These are phyloP conservation scores for Aix galericulata DNA, from an alignment of 2,113 vertebrate species.

Conservation along the genomic window DNA sequence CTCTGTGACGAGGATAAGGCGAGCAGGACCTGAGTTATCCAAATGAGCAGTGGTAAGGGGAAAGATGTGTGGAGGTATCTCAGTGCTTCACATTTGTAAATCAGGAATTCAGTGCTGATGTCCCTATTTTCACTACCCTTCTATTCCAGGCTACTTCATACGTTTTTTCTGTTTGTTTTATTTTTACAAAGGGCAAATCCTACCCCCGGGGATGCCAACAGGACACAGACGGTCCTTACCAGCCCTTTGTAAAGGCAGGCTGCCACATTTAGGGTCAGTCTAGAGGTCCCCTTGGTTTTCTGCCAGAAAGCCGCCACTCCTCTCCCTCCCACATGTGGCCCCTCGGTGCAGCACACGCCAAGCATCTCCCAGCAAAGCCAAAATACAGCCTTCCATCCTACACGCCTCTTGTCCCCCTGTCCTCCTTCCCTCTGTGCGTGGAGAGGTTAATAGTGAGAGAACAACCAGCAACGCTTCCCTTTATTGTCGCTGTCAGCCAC, in stretches of 20 bases:
- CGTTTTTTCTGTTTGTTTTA: background rate
- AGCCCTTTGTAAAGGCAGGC: background rate
- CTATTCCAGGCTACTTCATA: background rate
- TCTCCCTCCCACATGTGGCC: fast-evolving
- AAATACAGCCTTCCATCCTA: background rate
- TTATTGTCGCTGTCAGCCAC: background rate
- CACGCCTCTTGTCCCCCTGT: background rate
- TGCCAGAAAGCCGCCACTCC: background rate
- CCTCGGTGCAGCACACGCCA: background rate
- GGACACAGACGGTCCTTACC: background rate
- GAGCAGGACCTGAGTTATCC: background rate
- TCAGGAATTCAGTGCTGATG: background rate
- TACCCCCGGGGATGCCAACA: background rate
- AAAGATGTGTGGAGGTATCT: background rate
- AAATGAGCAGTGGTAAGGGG: background rate
- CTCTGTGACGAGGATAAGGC: background rate
- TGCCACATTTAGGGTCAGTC: background rate
- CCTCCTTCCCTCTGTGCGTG: fast-evolving
- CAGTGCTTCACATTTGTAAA: background rate
- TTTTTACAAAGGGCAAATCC: background rate
- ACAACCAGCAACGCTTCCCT: fast-evolving
- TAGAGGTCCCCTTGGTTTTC: background rate
- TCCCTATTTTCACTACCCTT: background rate
- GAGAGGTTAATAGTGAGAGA: background rate
- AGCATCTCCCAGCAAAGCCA: background rate